These are phyloP conservation scores for Nomada fabriciana DNA, from an alignment of 2,888 invertebrate genomes.

Conservation along the genomic window DNA sequence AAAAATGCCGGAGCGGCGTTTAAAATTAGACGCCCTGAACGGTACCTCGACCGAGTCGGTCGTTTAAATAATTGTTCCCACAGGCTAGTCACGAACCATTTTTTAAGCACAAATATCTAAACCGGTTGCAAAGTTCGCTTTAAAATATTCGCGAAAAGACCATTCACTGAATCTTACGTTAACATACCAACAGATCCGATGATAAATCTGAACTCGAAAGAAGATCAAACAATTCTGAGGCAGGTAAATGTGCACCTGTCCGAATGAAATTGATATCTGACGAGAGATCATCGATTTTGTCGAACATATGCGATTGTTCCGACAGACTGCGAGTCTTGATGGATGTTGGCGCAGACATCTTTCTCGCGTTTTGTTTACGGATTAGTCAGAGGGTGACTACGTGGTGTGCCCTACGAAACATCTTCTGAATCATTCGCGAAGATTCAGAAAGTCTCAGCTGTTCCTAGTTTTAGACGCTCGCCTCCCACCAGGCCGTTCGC, in stretches of 20 bases:
- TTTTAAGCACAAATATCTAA: constrained; percentile 9
- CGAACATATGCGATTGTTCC: not conserved
- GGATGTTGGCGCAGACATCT: constrained; percentile 5
- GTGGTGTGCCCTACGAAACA: constrained; percentile 66
- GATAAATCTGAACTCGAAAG: not conserved
- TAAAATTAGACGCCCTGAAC: constrained; percentile 37
- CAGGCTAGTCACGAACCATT: constrained; percentile 18
- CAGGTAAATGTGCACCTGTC: not conserved
- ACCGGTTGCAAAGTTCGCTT: constrained; percentile 9
- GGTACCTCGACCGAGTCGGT: constrained; percentile 42
- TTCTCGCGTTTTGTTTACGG: constrained; percentile 58
- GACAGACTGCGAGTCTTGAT: constrained; percentile 13
- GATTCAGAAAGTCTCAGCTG: constrained; percentile 34
- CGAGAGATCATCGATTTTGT: not conserved
- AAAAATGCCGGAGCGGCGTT: constrained; percentile 33
- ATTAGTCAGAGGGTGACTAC: constrained; percentile 72
- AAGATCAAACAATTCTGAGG: not conserved
- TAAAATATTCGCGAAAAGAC: not conserved
- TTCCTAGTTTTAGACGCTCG: constrained; percentile 54
- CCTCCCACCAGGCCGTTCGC: constrained; percentile 12
- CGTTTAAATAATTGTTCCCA: constrained; percentile 42
- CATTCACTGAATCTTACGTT: not conserved
- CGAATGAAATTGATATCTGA: not conserved
- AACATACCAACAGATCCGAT: not conserved
- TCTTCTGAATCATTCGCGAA: constrained; percentile 69